Evolutionary conservation across 2,888 invertebrate species (phyloP), one percentile per base, ranked within the genome.

Genomic region (Uloborus plumipes): DNA sequence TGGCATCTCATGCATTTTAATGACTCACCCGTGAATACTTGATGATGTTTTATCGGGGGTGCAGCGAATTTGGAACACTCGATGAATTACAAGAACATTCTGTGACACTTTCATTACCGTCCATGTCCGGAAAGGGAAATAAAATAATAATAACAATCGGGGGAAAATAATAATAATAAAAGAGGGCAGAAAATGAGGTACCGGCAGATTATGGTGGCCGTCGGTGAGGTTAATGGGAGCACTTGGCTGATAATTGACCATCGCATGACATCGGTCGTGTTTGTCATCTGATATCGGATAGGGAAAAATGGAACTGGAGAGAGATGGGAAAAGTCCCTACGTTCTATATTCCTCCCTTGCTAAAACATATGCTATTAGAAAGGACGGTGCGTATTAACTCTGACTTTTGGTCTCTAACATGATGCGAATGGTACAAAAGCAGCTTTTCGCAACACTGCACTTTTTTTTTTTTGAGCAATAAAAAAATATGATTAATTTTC

Each of bases 201-300:
- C 39, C 9, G 9, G 7, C 9, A 39, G 39, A 75, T 75, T 75
- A 70, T 78, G 71, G 71, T 78, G 77, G 77, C 71, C 77, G 69
- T 49, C 61, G 59, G 66, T 14, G 74, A 61, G 64, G 67, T 55
- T 77, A 77, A 77, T 71, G 77, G 70, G 65, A 58, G 58, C 77
- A 78, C 77, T 78, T 78, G 77, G 64, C 77, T 78, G 77, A 78
- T 78, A 78, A 78, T 78, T 78, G 77, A 71, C 70, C 70, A 64
- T 78, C 65, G 71, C 77, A 78, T 71, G 77, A 64, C 76, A 62
- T 61, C 69, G 61, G 69, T 69, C 58, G 55, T 55, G 70, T 78
- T 78, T 78, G 77, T 78, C 77, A 78, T 76, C 69, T 59, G 69
- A 64, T 70, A 53, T 26, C 62, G 26, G 64, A 31, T 69, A 15